These are phyloP conservation scores for Myotis pilosus DNA, from an alignment of 2,797 vertebrate species.

Conservation along the genomic window DNA sequence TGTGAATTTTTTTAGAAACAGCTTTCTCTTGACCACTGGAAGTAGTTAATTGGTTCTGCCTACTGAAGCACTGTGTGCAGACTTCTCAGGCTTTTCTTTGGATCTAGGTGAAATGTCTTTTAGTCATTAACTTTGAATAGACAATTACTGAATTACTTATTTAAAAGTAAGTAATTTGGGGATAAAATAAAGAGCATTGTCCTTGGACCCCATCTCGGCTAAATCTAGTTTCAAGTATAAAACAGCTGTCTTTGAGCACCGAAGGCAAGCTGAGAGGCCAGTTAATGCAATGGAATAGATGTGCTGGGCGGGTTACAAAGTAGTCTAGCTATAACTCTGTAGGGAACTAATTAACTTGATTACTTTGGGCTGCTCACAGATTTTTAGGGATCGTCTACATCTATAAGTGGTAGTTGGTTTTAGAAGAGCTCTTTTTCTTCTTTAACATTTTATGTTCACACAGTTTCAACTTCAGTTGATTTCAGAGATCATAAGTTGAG, in stretches of 20 bases:
- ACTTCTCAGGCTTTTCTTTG: background rate
- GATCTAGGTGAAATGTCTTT: background rate
- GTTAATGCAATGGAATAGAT: background rate
- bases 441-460: background rate
- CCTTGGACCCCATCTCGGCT: background rate
- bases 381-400: background rate
- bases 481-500: background rate
- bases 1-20: background rate
- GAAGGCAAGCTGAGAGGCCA: background rate
- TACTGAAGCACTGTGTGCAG: background rate
- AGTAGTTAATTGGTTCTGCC: background rate
- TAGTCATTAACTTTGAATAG: background rate
- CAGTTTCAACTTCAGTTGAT: background rate
- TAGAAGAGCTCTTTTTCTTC: background rate
- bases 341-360: background rate
- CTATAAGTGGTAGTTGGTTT: background rate
- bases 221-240: background rate
- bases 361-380: background rate
- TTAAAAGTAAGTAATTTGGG: background rate
- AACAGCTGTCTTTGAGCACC: background rate
- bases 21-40: background rate
- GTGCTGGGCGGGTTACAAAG: background rate
- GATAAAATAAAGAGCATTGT: background rate
- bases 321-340: background rate
- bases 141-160: background rate